Evolutionary conservation across 2,797 vertebrate genomes (phyloP).

Genomic region (Rhinatrema bivittatum): DNA sequence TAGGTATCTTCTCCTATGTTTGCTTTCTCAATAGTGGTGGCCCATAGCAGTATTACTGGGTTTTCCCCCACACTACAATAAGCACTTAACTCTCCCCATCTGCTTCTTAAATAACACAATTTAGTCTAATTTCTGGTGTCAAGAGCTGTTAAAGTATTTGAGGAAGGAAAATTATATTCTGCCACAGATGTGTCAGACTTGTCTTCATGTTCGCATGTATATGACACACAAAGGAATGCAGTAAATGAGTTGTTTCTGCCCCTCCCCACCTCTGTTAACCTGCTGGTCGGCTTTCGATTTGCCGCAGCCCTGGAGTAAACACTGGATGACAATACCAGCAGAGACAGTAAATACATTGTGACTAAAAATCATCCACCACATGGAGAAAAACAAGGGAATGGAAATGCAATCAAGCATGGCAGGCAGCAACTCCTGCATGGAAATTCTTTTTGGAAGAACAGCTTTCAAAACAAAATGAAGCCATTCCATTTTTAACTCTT

Average conservation of each 20-base stretch:
- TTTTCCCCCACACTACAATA: constrained; percentile 5
- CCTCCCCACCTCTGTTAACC: constrained; percentile 1
- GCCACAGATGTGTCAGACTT: constrained; percentile 29
- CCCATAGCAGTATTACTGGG: neutral
- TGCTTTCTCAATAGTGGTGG: neutral
- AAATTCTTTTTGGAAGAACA: neutral
- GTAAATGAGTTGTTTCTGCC: constrained; percentile 6
- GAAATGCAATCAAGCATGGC: neutral
- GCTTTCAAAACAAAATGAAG: too few species aligned
- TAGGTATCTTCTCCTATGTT: neutral
- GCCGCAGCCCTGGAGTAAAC: neutral
- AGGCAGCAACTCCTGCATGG: neutral
- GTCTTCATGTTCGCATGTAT: constrained; percentile 24
- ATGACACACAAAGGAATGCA: constrained; percentile 7
- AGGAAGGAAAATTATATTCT: constrained; percentile 29
- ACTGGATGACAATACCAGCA: constrained; percentile 1
- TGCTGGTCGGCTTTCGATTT: neutral
- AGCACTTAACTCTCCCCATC: constrained; percentile 27
- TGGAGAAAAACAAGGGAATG: neutral
- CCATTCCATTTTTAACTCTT: too few species aligned
- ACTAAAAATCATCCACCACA: neutral
- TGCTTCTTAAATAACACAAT: constrained; percentile 36
- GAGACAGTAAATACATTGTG: neutral
- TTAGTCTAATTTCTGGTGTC: constrained; percentile 40
- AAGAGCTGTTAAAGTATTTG: constrained; percentile 21